phyloP scores from a whole-genome alignment of 2,888 invertebrate species.

The Caenorhabditis becei region DNA sequence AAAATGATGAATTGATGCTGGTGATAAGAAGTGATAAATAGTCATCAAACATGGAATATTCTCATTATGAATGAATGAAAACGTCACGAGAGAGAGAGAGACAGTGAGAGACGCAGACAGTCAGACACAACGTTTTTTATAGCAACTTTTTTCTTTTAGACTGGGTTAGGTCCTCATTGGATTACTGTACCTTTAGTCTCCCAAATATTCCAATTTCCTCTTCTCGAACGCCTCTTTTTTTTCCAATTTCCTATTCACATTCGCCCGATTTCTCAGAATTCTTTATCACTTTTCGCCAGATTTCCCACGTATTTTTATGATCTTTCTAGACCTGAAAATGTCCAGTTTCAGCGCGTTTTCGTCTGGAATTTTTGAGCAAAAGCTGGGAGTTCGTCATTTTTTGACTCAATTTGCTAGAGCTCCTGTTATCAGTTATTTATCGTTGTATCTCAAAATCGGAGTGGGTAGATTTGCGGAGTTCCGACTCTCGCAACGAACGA shows the following conservation, averaged over 20 bases:
- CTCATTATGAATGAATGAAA: background rate
- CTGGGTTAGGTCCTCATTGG: background rate
- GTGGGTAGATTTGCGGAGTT: too few species aligned
- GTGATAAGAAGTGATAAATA: background rate
- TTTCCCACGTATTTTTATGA: background rate
- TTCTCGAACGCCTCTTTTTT: background rate
- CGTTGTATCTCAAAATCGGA: too few species aligned
- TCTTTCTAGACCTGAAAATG: background rate
- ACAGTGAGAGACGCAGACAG: background rate
- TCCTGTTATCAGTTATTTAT: too few species aligned
- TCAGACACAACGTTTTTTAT: background rate
- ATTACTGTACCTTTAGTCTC: too few species aligned
- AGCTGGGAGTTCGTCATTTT: too few species aligned
- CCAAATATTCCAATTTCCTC: too few species aligned
- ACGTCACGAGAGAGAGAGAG: slow-evolving; percentile 3
- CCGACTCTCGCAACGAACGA: too few species aligned
- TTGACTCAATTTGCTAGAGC: too few species aligned
- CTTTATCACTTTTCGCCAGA: background rate
- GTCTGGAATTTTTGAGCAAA: too few species aligned
- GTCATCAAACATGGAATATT: background rate
- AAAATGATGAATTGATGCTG: background rate
- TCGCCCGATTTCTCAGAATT: too few species aligned
- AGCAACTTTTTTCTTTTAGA: background rate
- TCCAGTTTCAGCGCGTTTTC: too few species aligned
- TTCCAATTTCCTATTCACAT: background rate